These are phyloP conservation scores for Altica lythri DNA, from an alignment of 2,888 invertebrate species.

Conservation along the genomic window DNA sequence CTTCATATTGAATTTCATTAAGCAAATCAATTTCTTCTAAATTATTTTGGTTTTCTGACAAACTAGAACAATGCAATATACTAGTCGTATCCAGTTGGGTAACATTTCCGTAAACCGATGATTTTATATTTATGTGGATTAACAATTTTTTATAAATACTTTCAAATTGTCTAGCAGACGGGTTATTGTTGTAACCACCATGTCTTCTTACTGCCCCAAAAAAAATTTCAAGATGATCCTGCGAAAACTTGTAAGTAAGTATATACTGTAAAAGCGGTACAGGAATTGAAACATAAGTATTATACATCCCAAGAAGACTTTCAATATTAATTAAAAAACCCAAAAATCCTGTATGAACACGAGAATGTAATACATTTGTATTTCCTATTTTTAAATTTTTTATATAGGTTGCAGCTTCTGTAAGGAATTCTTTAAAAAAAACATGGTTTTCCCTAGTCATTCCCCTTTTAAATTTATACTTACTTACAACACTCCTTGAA, in stretches of 20 bases:
- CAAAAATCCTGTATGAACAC: constrained; percentile 5
- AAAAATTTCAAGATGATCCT: neutral
- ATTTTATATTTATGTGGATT: neutral
- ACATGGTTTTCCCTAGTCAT: neutral
- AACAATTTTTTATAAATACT: neutral
- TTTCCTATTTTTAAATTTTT: constrained; percentile 4
- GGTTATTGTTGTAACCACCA: too few species aligned
- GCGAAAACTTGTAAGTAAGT: constrained; percentile 5
- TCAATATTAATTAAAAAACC: constrained; percentile 1
- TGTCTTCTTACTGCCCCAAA: too few species aligned
- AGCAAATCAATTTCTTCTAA: neutral
- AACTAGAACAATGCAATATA: neutral
- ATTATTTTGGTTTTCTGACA: neutral
- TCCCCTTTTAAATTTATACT: constrained; percentile 18
- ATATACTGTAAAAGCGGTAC: neutral
- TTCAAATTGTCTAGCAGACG: too few species aligned
- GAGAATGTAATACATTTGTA: constrained; percentile 11
- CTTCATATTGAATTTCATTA: too few species aligned
- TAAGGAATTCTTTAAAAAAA: constrained; percentile 12
- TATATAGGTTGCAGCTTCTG: constrained; percentile 10
- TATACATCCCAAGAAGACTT: constrained; percentile 1
- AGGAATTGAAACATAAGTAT: neutral
- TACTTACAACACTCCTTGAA: constrained; percentile 12
- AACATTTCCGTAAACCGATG: neutral
- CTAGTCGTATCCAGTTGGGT: neutral